phyloP scores from a whole-genome alignment of 2,113 vertebrate species.

The Dicaeum eximium region DNA sequence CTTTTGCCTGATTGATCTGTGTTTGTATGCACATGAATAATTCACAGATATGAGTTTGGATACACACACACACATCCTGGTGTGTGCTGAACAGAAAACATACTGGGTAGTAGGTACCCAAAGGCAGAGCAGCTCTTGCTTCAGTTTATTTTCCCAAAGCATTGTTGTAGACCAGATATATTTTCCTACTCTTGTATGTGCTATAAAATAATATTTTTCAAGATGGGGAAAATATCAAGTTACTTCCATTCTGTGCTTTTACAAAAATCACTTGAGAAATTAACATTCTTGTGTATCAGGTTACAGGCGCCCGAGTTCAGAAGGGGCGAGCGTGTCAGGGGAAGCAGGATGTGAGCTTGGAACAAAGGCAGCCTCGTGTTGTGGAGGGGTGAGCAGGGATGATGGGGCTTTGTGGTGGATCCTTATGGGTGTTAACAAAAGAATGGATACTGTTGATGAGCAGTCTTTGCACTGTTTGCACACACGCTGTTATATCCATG shows the following conservation, averaged over 20 bases:
- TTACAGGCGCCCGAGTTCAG: neutral
- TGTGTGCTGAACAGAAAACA: neutral
- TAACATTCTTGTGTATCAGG: conserved; percentile 13
- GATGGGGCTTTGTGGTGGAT: neutral
- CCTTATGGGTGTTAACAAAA: neutral
- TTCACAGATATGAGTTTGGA: neutral
- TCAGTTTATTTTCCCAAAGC: neutral
- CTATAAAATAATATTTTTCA: conserved; percentile 18
- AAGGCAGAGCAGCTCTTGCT: neutral
- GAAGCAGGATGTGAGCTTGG: neutral
- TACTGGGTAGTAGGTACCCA: fast-evolving
- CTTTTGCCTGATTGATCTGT: neutral
- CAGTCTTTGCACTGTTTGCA: neutral
- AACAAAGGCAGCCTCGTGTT: neutral
- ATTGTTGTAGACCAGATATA: neutral
- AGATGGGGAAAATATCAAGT: neutral
- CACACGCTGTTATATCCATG: fast-evolving
- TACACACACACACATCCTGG: no score
- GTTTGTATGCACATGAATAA: conserved; percentile 24
- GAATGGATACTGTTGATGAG: neutral
- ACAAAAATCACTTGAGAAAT: conserved; percentile 30
- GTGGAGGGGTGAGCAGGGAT: neutral
- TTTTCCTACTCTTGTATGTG: neutral
- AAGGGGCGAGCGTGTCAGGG: neutral
- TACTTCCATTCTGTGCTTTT: neutral